phyloP scores from a whole-genome alignment of 37 sponge, comb jelly and placozoan genomes.

The Aphrocallistes beatrix region DNA sequence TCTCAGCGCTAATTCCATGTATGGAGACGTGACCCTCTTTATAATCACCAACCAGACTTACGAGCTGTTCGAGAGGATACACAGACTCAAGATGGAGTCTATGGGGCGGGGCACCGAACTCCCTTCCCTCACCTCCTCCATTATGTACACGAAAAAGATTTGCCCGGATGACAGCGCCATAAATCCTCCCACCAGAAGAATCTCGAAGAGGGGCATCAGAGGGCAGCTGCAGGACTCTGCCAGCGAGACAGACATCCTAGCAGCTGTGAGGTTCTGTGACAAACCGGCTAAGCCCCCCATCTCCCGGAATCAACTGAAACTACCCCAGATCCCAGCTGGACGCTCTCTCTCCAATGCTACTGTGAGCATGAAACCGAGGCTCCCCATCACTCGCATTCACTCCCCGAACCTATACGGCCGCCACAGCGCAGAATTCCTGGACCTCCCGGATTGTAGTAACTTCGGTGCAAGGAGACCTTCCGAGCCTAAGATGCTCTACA shows the following conservation, averaged over 20 bases:
- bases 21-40: background rate
- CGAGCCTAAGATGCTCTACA: background rate
- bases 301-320: background rate
- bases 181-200: background rate
- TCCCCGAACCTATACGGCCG: background rate
- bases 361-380: background rate
- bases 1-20: background rate
- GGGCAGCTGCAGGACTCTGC: background rate
- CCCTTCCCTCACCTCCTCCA: background rate
- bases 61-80: constrained; percentile 8
- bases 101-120: background rate
- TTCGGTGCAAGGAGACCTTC: background rate
- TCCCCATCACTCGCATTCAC: background rate
- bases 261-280: background rate
- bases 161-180: background rate
- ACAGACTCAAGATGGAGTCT: background rate
- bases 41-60: background rate
- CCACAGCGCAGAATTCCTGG: background rate
- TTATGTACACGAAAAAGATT: background rate
- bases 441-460: background rate
- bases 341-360: background rate
- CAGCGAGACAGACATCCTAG: constrained; percentile 7
- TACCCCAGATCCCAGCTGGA: too few relatives aligned
- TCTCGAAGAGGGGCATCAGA: background rate
- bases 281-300: background rate